Evolutionary conservation across 1,140 invertebrate species (phyloP), one percentile per base, ranked within the genome.

Genomic region (Drosophila chauvacae): DNA sequence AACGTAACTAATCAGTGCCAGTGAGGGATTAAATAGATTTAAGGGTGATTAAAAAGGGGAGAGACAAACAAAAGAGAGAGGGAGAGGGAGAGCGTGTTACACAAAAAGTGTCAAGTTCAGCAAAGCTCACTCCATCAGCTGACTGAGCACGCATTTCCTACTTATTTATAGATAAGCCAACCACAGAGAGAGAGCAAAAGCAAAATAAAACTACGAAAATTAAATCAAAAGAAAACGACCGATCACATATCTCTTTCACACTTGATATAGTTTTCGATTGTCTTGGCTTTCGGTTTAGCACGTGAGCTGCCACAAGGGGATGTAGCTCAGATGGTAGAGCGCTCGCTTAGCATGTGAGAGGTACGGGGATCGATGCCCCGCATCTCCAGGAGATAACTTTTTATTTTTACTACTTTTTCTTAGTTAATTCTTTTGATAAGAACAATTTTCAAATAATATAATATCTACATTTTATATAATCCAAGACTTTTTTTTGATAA

Each of bases 311-410:
- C 20, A 69, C 41, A 41, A 50, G 91, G 87, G 85, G 88, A 91
- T 91, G 95, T 96, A 96, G 95, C 95, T 96, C 95, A 96, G 94
- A 95, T 96, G 95, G 95, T 96, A 96, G 95, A 96, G 95, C 95
- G 95, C 95, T 96, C 95, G 95, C 95, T 96, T 96, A 96, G 95
- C 95, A 96, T 96, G 95, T 94, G 95, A 96, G 95, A 96, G 95
- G 95, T 96, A 96, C 95, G 94, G 94, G 95, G 95, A 96, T 96
- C 95, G 95, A 96, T 96, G 93, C 81, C 95, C 95, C 95, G 95
- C 95, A 94, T 94, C 95, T 92, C 91, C 91, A 92, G 13, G 4
- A 2, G 28, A 13, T 23, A 45, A 13, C 0, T 41, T 55, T 55
- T 35, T 63, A 48, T 66, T 39, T 28, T 33, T 33, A 42, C 10